phyloP scores from a whole-genome alignment of 35 echinoderm and acorn worm species.

The Anneissia japonica region DNA sequence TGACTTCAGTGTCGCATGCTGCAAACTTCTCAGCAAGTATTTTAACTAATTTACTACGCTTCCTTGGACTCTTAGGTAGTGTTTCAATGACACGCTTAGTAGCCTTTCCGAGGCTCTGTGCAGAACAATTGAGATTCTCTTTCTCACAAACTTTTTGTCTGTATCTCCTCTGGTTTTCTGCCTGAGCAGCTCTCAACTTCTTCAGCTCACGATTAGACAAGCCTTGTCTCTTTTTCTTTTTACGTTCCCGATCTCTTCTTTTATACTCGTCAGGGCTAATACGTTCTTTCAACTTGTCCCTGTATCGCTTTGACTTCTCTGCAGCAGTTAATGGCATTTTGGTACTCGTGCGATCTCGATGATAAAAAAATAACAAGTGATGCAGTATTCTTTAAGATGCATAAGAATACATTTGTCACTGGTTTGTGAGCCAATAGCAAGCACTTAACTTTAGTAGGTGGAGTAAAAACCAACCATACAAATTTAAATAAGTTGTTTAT shows the following conservation, averaged over 20 bases:
- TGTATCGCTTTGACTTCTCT: neutral
- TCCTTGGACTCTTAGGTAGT: slow-evolving; percentile 15
- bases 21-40: neutral
- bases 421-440: too few species aligned
- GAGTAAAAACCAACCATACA: too few species aligned
- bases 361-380: too few species aligned
- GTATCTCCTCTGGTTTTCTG: neutral
- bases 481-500: too few species aligned
- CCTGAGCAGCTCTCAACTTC: neutral
- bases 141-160: neutral
- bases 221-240: too few species aligned
- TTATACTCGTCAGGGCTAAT: too few species aligned
- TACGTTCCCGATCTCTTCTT: too few species aligned
- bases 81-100: neutral
- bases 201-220: too few species aligned
- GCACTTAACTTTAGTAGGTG: too few species aligned
- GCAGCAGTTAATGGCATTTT: neutral
- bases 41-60: slow-evolving; percentile 7
- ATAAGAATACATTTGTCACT: too few species aligned
- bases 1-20: neutral
- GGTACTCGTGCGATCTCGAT: too few species aligned
- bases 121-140: neutral
- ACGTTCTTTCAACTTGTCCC: neutral
- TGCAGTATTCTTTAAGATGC: too few species aligned
- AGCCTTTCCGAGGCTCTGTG: slow-evolving; percentile 20